Evolutionary conservation across 2,888 invertebrate species (phyloP).

Genomic region (Adelognathus sp.): DNA sequence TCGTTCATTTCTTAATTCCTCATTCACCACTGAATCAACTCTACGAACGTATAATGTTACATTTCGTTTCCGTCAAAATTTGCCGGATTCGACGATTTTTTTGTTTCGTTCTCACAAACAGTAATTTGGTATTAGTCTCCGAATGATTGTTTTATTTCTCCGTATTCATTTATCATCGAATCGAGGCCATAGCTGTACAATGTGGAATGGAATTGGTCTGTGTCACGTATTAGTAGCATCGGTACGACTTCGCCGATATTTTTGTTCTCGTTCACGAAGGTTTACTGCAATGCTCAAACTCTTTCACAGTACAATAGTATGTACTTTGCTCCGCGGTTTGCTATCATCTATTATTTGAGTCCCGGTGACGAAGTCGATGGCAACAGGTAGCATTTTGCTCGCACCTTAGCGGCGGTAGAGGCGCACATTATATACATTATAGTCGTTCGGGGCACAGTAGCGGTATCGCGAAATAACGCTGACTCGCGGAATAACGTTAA

Average conservation of each 20-base stretch:
- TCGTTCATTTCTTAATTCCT: too few species aligned
- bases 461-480: conserved; percentile 31
- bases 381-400: conserved; percentile 20
- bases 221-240: conserved; percentile 34
- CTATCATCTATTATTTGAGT: background rate
- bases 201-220: conserved; percentile 24
- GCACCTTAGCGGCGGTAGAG: background rate
- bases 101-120: background rate
- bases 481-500: conserved; percentile 34
- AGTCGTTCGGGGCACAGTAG: background rate
- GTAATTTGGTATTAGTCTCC: background rate
- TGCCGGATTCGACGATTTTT: too few species aligned
- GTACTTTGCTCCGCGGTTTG: background rate
- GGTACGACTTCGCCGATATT: conserved; percentile 36
- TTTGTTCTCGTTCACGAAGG: background rate
- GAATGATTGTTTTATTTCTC: background rate
- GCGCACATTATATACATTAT: background rate
- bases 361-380: background rate
- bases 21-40: too few species aligned
- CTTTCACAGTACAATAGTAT: background rate
- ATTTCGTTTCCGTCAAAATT: too few species aligned
- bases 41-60: too few species aligned
- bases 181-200: background rate
- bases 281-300: background rate
- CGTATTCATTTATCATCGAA: background rate